Evolutionary conservation across 2,888 invertebrate genomes (phyloP).

Genomic region (Drosophila tripunctata): DNA sequence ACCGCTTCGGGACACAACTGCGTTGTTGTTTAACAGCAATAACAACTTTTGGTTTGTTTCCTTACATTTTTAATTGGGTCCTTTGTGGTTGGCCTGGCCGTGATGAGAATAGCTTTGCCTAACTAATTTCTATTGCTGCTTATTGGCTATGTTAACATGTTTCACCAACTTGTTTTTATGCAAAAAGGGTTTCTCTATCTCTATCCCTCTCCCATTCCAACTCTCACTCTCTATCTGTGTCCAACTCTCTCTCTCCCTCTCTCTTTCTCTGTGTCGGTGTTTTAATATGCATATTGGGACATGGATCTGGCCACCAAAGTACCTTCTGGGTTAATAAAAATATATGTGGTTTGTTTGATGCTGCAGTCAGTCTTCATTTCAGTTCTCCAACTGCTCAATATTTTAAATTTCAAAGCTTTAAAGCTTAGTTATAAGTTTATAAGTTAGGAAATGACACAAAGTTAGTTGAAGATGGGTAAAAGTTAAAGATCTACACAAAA

Average conservation of each 20-base stretch:
- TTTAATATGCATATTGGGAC: constrained; percentile 76
- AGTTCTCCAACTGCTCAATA: neutral
- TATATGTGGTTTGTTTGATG: constrained; percentile 76
- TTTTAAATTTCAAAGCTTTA: neutral
- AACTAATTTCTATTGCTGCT: constrained; percentile 79
- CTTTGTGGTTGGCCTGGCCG: constrained; percentile 75
- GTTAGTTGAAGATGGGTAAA: neutral
- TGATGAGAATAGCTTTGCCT: constrained; percentile 71
- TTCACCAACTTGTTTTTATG: constrained; percentile 76
- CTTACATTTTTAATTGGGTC: constrained; percentile 83
- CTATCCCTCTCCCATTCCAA: neutral
- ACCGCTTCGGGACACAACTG: constrained; percentile 83
- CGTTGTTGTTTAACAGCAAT: constrained; percentile 74
- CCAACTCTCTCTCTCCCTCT: neutral
- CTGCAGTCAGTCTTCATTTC: constrained; percentile 41
- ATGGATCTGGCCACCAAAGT: constrained; percentile 56
- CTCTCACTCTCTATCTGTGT: neutral
- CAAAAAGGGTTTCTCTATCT: constrained; percentile 60
- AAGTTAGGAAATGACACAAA: neutral
- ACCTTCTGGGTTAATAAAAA: constrained; percentile 71
- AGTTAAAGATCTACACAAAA: too few relatives aligned
- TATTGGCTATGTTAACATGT: constrained; percentile 81
- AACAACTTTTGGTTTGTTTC: constrained; percentile 80
- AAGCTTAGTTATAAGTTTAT: neutral
- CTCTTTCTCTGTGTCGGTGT: constrained; percentile 3